Percentiles rank a stretch among this genome's conserved stretches.
These are phyloP conservation scores for Halichoerus grypus DNA, from an alignment of 2,113 vertebrate species.

Conservation along the genomic window DNA sequence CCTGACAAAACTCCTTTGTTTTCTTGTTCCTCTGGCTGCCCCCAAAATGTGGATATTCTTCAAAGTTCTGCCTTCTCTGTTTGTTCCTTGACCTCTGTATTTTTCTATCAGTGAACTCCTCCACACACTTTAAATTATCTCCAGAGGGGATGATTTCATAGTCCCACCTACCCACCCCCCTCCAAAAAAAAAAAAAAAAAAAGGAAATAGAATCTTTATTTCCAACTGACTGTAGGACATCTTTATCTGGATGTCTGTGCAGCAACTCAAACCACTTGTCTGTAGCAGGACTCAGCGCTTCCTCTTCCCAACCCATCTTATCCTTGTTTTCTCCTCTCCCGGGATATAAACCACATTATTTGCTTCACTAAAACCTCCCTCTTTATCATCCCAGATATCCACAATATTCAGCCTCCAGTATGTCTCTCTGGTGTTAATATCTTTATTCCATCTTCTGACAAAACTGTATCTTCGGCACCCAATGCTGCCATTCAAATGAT, in stretches of 20 bases:
- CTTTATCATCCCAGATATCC: neutral
- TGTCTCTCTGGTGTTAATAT: neutral
- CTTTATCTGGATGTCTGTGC: neutral
- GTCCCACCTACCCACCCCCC: neutral
- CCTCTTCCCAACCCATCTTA: neutral
- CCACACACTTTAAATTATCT: neutral
- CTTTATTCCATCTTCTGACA: conserved; percentile 24
- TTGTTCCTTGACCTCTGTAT: conserved; percentile 1
- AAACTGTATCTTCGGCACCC: neutral
- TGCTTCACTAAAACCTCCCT: neutral
- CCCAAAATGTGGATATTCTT: conserved; percentile 21
- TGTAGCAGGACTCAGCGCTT: neutral
- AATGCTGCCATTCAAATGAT: conserved; percentile 22
- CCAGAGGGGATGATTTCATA: neutral
- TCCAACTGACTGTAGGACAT: neutral
- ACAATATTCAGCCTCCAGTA: neutral
- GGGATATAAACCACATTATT: neutral
- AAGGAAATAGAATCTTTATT: neutral
- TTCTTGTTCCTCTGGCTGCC: conserved; percentile 22
- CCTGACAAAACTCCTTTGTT: conserved; percentile 54
- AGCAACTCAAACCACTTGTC: neutral
- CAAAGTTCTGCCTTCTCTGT: conserved; percentile 3
- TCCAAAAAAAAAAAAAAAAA: neutral
- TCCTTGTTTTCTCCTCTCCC: neutral
- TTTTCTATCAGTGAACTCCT: conserved; percentile 30